Conservation (phyloP, 2,113 vertebrate genomes). For the Sardina pilchardus region DNA sequence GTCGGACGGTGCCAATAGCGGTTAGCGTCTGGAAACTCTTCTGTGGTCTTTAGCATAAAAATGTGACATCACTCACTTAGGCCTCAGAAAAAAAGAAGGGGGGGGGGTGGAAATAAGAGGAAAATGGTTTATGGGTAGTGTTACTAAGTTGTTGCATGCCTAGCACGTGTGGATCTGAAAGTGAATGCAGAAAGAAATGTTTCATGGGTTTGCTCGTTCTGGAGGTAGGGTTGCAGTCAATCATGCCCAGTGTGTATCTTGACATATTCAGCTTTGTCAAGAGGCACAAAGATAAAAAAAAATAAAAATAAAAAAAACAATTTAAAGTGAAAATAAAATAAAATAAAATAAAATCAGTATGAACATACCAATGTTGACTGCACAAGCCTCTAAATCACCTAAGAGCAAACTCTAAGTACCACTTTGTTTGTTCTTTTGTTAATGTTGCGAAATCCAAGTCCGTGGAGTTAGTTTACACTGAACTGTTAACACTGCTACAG, state of each 20-base stretch:
- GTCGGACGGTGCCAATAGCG: conserved; percentile 21
- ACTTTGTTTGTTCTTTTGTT: not conserved
- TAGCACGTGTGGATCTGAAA: not conserved
- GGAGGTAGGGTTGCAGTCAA: not conserved
- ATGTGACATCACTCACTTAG: not conserved
- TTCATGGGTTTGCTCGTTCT: not conserved
- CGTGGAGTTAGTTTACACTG: not conserved
- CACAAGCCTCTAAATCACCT: too few relatives aligned
- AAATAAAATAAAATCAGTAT: not conserved
- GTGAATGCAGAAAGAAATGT: not conserved
- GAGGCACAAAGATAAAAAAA: not conserved
- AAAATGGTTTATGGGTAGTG: not conserved
- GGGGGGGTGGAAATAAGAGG: not conserved
- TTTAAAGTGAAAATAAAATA: not conserved
- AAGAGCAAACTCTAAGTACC: too few relatives aligned
- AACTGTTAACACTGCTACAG: not conserved
- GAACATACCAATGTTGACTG: not conserved
- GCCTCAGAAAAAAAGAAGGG: not conserved
- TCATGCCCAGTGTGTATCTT: not conserved
- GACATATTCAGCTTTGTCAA: not conserved
- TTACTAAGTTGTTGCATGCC: not conserved
- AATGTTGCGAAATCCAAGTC: not conserved
- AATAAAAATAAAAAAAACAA: not conserved
- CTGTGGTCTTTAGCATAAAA: not conserved
- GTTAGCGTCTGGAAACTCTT: conserved; percentile 9